Conservation (phyloP, 2,797 vertebrate species). For the Agapornis canus region DNA sequence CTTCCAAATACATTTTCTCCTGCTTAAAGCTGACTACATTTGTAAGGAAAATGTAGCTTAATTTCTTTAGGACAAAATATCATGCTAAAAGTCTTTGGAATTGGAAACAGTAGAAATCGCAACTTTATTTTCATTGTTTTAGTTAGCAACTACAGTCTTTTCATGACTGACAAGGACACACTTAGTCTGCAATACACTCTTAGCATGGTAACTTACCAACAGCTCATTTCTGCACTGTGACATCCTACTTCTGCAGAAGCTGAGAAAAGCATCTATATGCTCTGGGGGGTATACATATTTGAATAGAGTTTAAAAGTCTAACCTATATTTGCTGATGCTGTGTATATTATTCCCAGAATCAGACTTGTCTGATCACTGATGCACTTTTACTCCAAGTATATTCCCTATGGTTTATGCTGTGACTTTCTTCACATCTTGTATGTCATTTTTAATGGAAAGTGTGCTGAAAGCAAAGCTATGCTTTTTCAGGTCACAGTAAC, state of each 20-base stretch:
- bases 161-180: neutral
- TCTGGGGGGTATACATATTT: neutral
- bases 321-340: neutral
- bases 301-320: neutral
- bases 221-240: neutral
- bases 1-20: neutral
- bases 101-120: neutral
- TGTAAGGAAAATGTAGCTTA: neutral
- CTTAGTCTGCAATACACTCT: neutral
- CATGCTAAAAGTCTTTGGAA: neutral
- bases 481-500: neutral
- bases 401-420: neutral
- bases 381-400: neutral
- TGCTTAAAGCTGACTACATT: neutral
- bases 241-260: neutral
- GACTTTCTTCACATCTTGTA: neutral
- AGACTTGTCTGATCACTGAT: neutral
- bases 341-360: neutral
- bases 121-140: neutral
- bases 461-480: neutral
- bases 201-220: neutral
- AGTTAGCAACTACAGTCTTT: neutral
- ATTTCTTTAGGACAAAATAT: neutral
- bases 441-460: neutral
- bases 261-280: neutral